phyloP scores from a whole-genome alignment of 1,140 invertebrate genomes.

The Anastatus disparis region DNA sequence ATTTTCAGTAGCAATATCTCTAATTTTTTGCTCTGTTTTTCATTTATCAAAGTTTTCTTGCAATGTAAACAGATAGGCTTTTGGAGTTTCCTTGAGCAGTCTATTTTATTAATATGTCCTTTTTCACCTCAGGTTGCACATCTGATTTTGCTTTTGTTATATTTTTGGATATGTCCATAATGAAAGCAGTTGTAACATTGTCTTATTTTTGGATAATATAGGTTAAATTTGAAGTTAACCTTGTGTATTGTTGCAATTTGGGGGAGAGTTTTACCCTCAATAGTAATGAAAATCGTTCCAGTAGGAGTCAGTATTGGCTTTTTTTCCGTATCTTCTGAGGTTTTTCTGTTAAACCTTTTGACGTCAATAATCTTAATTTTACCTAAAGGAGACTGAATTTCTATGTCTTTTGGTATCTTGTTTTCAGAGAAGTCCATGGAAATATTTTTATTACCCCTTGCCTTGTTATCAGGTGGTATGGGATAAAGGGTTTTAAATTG shows the following conservation, averaged over 20 bases:
- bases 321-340: too few relatives aligned
- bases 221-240: background rate
- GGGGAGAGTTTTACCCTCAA: background rate
- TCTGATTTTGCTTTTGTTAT: background rate
- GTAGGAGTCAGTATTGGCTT: background rate
- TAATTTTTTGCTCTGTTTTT: background rate
- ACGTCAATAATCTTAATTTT: background rate
- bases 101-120: background rate
- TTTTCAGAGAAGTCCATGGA: too few relatives aligned
- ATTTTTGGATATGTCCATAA: background rate
- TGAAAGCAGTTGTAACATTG: background rate
- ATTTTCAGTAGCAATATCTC: background rate
- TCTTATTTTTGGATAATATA: background rate
- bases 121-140: background rate
- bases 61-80: too few relatives aligned
- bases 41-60: background rate
- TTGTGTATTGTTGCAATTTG: background rate
- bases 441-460: too few relatives aligned
- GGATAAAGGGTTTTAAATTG: too few relatives aligned
- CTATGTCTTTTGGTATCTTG: too few relatives aligned
- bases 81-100: too few relatives aligned
- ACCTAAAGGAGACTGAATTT: too few relatives aligned
- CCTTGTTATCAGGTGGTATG: too few relatives aligned
- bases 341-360: background rate
- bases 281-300: background rate